A percentile compares a stretch with the other conserved stretches of the same genome.
phyloP scores from a whole-genome alignment of 2,888 invertebrate genomes.

The Leucania comma region DNA sequence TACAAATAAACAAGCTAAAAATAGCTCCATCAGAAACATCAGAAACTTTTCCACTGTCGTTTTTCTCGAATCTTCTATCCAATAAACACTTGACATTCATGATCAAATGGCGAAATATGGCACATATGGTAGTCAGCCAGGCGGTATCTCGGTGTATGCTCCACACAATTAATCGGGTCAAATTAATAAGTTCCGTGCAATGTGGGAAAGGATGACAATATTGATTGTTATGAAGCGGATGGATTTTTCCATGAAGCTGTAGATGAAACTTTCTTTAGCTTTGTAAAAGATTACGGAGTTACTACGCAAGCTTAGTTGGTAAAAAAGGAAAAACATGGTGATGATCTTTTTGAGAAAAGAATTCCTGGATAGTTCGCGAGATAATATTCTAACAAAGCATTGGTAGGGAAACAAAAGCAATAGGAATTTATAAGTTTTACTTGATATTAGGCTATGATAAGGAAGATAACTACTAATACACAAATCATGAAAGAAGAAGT shows the following conservation, averaged over 20 bases:
- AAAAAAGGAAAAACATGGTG: neutral
- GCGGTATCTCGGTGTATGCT: constrained; percentile 10
- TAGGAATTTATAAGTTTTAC: neutral
- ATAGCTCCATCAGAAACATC: constrained; percentile 33
- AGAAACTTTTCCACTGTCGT: constrained; percentile 47
- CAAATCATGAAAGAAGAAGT: neutral
- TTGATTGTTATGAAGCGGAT: constrained; percentile 23
- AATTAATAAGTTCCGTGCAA: constrained; percentile 58
- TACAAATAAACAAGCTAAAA: constrained; percentile 1
- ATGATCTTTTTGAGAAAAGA: neutral
- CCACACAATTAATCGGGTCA: constrained; percentile 63
- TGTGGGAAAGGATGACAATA: constrained; percentile 36
- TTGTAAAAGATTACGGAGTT: neutral
- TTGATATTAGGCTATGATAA: neutral
- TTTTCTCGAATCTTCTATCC: constrained; percentile 53
- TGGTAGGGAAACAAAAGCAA: neutral
- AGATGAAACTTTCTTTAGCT: neutral
- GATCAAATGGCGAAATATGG: constrained; percentile 46
- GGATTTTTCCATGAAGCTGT: constrained; percentile 37
- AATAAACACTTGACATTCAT: constrained; percentile 46
- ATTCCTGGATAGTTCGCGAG: neutral
- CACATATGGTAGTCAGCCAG: constrained; percentile 15
- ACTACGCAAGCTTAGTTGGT: neutral
- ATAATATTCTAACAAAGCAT: neutral
- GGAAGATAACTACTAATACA: neutral